These are phyloP conservation scores for Chelonoidis abingdonii DNA, from an alignment of 2,113 vertebrate species.

Conservation along the genomic window DNA sequence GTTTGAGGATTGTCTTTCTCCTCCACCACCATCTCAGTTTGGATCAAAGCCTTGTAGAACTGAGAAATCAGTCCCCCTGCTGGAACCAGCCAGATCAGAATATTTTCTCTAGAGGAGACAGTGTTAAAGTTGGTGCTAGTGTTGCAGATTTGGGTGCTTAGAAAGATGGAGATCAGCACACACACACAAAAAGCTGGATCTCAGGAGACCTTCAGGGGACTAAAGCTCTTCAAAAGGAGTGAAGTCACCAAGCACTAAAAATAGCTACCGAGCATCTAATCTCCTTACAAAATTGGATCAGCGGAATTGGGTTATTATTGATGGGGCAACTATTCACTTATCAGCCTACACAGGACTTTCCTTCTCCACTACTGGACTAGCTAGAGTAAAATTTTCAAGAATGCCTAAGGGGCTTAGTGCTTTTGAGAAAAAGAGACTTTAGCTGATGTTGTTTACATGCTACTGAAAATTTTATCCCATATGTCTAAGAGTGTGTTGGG, in stretches of 20 bases:
- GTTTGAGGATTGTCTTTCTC: no score
- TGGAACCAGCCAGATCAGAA: background rate
- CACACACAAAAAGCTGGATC: background rate
- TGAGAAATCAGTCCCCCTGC: constrained; percentile 28
- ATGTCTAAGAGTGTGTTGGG: background rate
- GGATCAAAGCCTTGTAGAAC: constrained; percentile 26
- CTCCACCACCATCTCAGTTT: background rate
- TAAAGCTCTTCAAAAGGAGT: background rate
- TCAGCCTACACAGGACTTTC: rapidly evolving
- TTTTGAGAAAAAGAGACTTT: background rate
- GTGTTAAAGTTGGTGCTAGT: background rate
- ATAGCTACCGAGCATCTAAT: background rate
- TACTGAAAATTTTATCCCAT: background rate
- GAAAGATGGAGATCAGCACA: background rate
- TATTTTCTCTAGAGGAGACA: background rate
- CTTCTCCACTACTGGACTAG: background rate
- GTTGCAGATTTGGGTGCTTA: background rate
- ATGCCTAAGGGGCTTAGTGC: background rate
- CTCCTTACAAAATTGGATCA: background rate
- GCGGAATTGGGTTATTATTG: background rate
- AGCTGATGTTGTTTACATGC: background rate
- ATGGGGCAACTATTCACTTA: background rate
- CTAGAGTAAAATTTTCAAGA: background rate
- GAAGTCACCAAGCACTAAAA: background rate
- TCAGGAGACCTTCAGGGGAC: background rate